A percentile compares a stretch with the other conserved stretches of the same genome.
Evolutionary conservation across 2,113 vertebrate genomes (phyloP).

Genomic region (Chaetorhynchus papuensis): DNA sequence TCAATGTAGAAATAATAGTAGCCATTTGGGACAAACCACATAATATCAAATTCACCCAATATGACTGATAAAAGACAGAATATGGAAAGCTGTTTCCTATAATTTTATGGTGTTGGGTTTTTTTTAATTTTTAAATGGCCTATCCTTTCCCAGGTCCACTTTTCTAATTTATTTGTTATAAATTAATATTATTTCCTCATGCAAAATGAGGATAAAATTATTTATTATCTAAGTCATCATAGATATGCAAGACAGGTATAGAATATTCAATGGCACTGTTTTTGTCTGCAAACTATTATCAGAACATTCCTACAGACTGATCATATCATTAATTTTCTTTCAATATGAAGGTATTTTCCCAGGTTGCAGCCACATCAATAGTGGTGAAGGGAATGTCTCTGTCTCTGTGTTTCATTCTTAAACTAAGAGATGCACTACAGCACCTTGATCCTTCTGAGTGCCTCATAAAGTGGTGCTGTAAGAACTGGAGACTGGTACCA

Average conservation of each 20-base stretch:
- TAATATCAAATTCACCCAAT: neutral
- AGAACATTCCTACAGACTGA: neutral
- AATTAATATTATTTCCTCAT: neutral
- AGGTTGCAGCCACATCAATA: neutral
- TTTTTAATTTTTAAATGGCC: neutral
- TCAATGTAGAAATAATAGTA: slow-evolving; percentile 4
- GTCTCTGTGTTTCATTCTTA: neutral
- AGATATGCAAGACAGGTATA: neutral
- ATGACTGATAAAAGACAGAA: neutral
- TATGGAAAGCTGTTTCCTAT: neutral
- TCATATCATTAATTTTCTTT: neutral
- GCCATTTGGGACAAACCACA: neutral
- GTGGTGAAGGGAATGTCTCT: neutral
- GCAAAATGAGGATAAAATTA: neutral
- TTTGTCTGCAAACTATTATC: neutral
- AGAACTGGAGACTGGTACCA: neutral
- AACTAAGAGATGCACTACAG: neutral
- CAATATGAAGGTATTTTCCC: neutral
- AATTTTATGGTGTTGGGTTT: neutral
- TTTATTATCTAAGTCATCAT: neutral
- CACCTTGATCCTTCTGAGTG: neutral
- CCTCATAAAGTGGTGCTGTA: neutral
- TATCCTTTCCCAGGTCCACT: neutral
- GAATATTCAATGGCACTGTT: neutral
- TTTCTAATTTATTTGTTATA: neutral